Conservation (phyloP, 2,888 invertebrate genomes). For the Chloromyia formosa region DNA sequence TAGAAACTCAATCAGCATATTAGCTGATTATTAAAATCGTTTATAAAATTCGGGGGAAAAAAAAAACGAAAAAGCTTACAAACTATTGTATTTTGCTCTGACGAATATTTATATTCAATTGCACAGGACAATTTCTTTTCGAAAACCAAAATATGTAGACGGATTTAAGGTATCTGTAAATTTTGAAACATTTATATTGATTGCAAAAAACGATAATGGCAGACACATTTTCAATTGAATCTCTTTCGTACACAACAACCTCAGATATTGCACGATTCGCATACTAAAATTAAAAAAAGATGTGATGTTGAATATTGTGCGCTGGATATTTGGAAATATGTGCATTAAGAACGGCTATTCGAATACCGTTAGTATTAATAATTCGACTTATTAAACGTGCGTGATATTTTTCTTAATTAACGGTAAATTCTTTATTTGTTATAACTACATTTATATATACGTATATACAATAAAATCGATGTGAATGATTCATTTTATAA, state of each 20-base stretch:
- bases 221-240: too few species aligned
- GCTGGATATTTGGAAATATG: not conserved
- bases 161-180: not conserved
- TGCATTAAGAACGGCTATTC: not conserved
- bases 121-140: conserved; percentile 17
- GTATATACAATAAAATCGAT: too few species aligned
- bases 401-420: conserved; percentile 1
- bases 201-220: too few species aligned
- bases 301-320: too few species aligned
- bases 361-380: conserved; percentile 4
- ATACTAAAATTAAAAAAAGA: too few species aligned
- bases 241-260: too few species aligned
- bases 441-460: not conserved
- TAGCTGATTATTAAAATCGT: too few species aligned
- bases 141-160: not conserved
- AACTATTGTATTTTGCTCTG: conserved; percentile 3
- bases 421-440: not conserved
- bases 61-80: conserved; percentile 17
- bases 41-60: too few species aligned
- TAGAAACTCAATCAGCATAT: too few species aligned
- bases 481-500: too few species aligned
- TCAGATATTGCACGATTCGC: too few species aligned
- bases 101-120: conserved; percentile 9
- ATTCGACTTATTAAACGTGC: conserved; percentile 15
- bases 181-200: too few species aligned